Percentiles rank a stretch among this genome's conserved stretches.
Evolutionary conservation across 2,797 vertebrate species (phyloP).

Genomic region (Galaxias olidus): DNA sequence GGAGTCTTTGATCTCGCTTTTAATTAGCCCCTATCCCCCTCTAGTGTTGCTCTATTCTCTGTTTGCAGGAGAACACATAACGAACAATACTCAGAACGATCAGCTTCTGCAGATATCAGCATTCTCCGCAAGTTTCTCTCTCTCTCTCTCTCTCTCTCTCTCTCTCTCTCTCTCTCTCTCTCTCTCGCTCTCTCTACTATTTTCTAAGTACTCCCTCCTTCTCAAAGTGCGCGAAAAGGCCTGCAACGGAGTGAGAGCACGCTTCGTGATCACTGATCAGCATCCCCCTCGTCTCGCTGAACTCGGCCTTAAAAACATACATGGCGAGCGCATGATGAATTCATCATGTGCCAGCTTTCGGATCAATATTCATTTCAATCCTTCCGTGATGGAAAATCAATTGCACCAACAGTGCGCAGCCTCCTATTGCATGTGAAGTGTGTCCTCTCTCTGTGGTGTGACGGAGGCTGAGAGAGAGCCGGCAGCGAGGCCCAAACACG

Average conservation of each 20-base stretch:
- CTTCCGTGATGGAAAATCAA: conserved; percentile 68
- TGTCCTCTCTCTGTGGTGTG: conserved; percentile 49
- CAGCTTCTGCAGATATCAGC: conserved; percentile 71
- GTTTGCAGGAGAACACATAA: conserved; percentile 74
- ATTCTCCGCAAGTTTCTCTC: conserved; percentile 72
- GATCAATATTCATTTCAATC: conserved; percentile 70
- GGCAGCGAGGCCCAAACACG: conserved; percentile 70
- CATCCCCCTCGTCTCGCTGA: conserved; percentile 18
- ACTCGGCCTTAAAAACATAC: conserved; percentile 35
- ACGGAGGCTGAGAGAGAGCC: conserved; percentile 58
- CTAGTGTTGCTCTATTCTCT: conserved; percentile 79
- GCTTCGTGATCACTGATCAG: neutral
- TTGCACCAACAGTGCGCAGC: conserved; percentile 56
- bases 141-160: conserved; percentile 30
- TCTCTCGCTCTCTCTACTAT: conserved; percentile 27
- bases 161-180: neutral
- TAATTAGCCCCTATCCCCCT: conserved; percentile 80
- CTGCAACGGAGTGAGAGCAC: too few relatives aligned
- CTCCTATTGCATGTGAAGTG: conserved; percentile 65
- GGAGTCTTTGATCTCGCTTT: conserved; percentile 78
- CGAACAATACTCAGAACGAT: conserved; percentile 74
- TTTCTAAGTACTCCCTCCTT: neutral
- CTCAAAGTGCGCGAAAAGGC: neutral
- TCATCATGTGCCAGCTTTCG: conserved; percentile 63
- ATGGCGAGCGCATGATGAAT: conserved; percentile 50